phyloP scores from a whole-genome alignment of 2,797 vertebrate species.

The Miichthys miiuy region DNA sequence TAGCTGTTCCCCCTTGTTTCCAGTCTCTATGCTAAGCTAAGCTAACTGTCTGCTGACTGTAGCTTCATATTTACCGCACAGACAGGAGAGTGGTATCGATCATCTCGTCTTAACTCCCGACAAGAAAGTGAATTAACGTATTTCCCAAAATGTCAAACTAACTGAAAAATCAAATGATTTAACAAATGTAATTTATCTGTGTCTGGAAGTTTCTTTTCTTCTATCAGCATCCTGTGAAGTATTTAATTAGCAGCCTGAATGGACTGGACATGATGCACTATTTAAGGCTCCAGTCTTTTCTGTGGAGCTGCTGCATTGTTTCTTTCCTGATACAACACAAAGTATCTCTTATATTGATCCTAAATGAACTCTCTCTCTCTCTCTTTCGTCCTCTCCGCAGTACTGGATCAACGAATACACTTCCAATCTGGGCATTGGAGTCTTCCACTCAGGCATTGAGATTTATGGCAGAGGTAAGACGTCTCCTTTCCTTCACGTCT shows the following conservation, averaged over 20 bases:
- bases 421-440: conserved; percentile 95
- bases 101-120: too few species aligned
- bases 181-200: not conserved
- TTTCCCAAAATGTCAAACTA: not conserved
- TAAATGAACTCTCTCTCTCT: conserved; percentile 3
- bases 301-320: conserved; percentile 5
- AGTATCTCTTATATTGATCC: conserved; percentile 29
- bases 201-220: too few species aligned
- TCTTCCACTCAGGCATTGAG: conserved; percentile 97
- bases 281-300: not conserved
- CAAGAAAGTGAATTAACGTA: too few species aligned
- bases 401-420: conserved; percentile 99
- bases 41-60: not conserved
- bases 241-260: not conserved
- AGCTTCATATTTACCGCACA: not conserved
- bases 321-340: not conserved
- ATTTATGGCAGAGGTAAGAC: conserved; percentile 93
- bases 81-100: not conserved
- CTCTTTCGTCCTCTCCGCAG: conserved; percentile 74
- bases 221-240: not conserved
- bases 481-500: conserved; percentile 3
- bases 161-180: not conserved
- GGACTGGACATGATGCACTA: not conserved
- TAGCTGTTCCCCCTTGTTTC: too few species aligned
- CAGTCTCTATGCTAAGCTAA: not conserved